A percentile compares a stretch with the other conserved stretches of the same genome.
phyloP scores from a whole-genome alignment of 2,888 invertebrate genomes.

The Agapetus fuscipes region DNA sequence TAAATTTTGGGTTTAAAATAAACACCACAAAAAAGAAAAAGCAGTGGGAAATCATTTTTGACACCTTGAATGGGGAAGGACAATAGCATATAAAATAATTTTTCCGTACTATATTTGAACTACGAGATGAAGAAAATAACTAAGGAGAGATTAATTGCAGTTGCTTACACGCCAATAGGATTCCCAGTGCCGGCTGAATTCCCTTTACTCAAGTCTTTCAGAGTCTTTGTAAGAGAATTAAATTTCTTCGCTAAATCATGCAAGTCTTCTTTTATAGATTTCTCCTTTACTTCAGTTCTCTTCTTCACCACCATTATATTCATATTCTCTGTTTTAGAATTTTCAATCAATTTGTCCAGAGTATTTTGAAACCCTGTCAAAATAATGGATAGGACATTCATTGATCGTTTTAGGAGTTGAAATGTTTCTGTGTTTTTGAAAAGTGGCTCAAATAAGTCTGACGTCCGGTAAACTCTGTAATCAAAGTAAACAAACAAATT shows the following conservation, averaged over 20 bases:
- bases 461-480: constrained; percentile 33
- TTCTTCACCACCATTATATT: no score
- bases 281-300: background rate
- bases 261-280: background rate
- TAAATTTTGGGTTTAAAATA: no score
- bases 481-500: constrained; percentile 4
- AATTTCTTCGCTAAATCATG: background rate
- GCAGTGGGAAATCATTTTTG: no score
- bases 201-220: background rate
- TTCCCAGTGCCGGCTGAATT: no score
- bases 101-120: no score
- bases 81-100: no score
- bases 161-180: no score
- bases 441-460: constrained; percentile 34
- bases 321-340: no score
- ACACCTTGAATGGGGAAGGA: no score
- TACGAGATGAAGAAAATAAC: no score
- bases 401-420: constrained; percentile 29
- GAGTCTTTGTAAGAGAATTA: background rate
- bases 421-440: constrained; percentile 36
- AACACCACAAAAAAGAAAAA: no score
- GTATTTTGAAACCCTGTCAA: constrained; percentile 2
- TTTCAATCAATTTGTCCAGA: constrained; percentile 2
- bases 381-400: constrained; percentile 23
- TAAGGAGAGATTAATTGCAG: no score